Percentiles rank a stretch among this genome's conserved stretches.
Evolutionary conservation across 2,888 invertebrate species (phyloP).

Genomic region (Priocnemis perturbator): DNA sequence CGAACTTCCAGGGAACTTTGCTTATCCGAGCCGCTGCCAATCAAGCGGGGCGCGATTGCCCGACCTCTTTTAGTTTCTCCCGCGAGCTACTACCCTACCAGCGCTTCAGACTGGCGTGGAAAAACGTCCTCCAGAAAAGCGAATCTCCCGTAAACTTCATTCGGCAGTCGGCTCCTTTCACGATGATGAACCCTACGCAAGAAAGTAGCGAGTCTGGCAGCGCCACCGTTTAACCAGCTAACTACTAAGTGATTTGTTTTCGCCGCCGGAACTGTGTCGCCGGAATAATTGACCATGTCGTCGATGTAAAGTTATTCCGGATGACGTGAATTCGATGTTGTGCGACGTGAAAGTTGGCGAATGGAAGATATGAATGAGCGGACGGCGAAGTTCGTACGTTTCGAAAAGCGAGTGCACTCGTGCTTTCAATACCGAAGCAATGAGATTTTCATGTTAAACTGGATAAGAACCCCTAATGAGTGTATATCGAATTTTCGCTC

Average conservation of each 20-base stretch:
- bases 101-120: neutral
- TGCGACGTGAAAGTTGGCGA: too few species aligned
- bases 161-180: neutral
- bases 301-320: neutral
- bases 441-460: neutral
- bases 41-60: slow-evolving; percentile 45
- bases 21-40: slow-evolving; percentile 55
- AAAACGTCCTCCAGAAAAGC: neutral
- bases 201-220: too few species aligned
- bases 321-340: too few species aligned
- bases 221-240: neutral
- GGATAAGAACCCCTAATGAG: slow-evolving; percentile 40
- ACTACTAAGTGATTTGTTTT: slow-evolving; percentile 5
- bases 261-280: neutral
- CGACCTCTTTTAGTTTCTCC: slow-evolving; percentile 24
- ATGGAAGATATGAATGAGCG: too few species aligned
- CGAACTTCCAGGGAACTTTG: slow-evolving; percentile 51
- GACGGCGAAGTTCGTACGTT: too few species aligned
- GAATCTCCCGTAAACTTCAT: neutral
- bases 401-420: too few species aligned
- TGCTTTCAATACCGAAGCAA: neutral
- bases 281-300: neutral
- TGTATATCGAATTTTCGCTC: slow-evolving; percentile 57
- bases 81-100: slow-evolving; percentile 9
- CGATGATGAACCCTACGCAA: too few species aligned